Base-by-base conservation (phyloP, 2,113 vertebrate genomes). In the Corydoras maculifer region DNA sequence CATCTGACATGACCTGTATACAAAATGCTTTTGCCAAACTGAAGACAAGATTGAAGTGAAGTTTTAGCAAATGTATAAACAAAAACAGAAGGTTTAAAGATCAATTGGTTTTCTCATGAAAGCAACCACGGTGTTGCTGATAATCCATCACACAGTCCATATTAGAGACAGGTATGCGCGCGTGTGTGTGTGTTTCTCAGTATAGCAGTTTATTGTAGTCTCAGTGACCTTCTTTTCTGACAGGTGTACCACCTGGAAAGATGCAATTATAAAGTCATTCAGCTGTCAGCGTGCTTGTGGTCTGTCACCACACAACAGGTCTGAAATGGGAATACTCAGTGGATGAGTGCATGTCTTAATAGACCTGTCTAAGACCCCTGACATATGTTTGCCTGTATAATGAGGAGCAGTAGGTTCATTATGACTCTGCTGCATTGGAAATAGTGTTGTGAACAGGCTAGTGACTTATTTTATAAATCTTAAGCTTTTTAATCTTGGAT, bases 221-320 rank as follows among this genome's bases (percentile, higher is more conserved):
- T 65, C 54, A 31, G 5, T 72, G 69, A 76, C 69, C 75, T 73
- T 65, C 55, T 62, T 64, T 72, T 55, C 59, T 71, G 54, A 82
- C 84, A 84, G 82, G 82, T 84, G 83, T 62, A 75, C 81, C 79
- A 87, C 86, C 84, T 85, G 82, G 78, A 73, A 84, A 81, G 82
- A 85, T 81, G 74, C 79, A 81, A 87, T 90, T 87, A 86, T 78
- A 84, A 87, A 86, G 74, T 82, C 75, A 88, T 88, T 87, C 85
- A 30, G 78, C 75, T 61, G 66, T 75, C 78, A 76, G 80, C 73
- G 78, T 81, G 72, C 75, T 70, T 70, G 50, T 60, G 78, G 76
- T 69, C 83, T 84, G 84, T 85, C 81, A 80, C 74, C 73, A 67
- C 80, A 79, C 76, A 13, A 0, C 58, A 83, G 78, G 78, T 72